Conservation (phyloP, 2,113 vertebrate genomes). For the Periophthalmodon schlosseri region DNA sequence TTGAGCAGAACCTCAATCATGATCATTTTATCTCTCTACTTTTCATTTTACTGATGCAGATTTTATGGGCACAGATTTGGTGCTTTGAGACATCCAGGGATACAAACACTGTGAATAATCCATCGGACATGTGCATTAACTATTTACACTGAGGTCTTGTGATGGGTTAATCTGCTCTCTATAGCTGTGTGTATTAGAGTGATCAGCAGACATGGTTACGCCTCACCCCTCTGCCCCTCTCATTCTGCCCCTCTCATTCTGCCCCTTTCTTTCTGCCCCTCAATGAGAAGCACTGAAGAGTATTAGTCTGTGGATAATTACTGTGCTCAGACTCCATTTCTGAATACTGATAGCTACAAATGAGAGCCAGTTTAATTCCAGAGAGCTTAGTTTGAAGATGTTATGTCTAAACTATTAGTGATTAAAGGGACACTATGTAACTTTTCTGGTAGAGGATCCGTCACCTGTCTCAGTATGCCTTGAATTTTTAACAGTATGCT, state of each 20-base stretch:
- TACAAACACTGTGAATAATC: neutral
- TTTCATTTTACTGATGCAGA: neutral
- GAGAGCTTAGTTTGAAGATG: neutral
- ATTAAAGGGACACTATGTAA: no score
- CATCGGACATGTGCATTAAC: neutral
- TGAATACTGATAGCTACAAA: constrained; percentile 50
- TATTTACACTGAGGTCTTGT: constrained; percentile 9
- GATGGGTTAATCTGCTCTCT: constrained; percentile 32
- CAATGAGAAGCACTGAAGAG: constrained; percentile 21
- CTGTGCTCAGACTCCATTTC: constrained; percentile 28
- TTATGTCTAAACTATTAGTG: neutral
- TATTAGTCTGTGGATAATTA: constrained; percentile 57
- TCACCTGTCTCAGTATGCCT: no score
- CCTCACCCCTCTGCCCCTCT: constrained; percentile 12
- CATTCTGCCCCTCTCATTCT: constrained; percentile 9
- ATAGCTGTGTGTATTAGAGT: constrained; percentile 2
- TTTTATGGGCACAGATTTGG: neutral
- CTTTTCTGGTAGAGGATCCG: no score
- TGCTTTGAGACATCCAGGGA: neutral
- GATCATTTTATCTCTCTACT: neutral
- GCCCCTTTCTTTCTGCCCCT: constrained; percentile 9
- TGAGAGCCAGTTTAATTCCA: constrained; percentile 10
- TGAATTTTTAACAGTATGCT: no score
- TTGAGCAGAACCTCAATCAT: neutral
- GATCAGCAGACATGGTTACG: constrained; percentile 24